Conservation (phyloP, 2,797 vertebrate species). For the Sarcophilus harrisii region DNA sequence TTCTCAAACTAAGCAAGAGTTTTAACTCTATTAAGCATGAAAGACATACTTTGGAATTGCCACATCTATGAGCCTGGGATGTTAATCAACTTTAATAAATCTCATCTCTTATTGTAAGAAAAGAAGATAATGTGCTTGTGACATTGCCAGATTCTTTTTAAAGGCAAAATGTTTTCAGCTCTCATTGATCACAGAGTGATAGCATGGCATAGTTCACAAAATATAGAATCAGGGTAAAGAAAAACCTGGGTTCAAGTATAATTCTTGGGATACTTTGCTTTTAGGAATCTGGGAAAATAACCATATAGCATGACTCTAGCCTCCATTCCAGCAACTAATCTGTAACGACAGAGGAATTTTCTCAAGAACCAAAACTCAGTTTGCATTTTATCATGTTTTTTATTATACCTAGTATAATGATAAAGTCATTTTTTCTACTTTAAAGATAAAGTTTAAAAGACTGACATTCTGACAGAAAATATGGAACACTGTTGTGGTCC, state of each 20-base stretch:
- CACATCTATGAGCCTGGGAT: neutral
- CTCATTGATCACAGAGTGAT: neutral
- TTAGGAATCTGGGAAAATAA: neutral
- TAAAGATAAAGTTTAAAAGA: constrained; percentile 8
- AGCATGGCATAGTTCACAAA: neutral
- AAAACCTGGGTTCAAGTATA: neutral
- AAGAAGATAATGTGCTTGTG: neutral
- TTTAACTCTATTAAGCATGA: no score
- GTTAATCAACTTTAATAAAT: neutral
- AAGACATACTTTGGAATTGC: neutral
- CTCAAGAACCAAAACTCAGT: neutral
- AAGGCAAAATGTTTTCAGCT: neutral
- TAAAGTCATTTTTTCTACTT: constrained; percentile 8
- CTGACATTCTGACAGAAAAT: constrained; percentile 6
- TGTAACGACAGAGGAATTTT: neutral
- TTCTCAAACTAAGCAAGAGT: neutral
- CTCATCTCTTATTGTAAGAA: neutral
- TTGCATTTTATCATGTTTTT: constrained; percentile 34
- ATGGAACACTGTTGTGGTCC: neutral
- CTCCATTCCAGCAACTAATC: neutral
- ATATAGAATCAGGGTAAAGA: neutral
- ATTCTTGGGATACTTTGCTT: neutral
- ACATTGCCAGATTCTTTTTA: neutral
- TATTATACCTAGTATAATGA: constrained; percentile 23
- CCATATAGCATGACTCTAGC: neutral